A percentile compares a stretch with the other conserved stretches of the same genome.
Evolutionary conservation across 1,140 invertebrate species (phyloP).

Genomic region (Ceratosolen solmsi): DNA sequence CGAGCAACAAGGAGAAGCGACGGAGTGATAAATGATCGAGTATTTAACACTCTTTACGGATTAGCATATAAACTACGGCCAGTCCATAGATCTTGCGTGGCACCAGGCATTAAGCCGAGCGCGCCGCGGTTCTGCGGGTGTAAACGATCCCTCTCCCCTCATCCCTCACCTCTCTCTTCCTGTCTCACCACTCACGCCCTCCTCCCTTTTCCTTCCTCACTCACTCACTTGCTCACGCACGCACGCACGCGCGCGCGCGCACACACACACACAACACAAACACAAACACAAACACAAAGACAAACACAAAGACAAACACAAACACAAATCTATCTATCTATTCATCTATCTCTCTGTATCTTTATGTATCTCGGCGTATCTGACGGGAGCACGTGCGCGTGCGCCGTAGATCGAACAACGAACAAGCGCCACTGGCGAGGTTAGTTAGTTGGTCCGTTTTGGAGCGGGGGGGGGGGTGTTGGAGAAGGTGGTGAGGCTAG

Average conservation of each 20-base stretch:
- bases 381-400: background rate
- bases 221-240: background rate
- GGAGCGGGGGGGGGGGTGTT: background rate
- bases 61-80: conserved; percentile 75
- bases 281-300: no score
- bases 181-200: background rate
- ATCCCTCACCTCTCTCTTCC: conserved; percentile 31
- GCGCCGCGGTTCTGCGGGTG: conserved; percentile 62
- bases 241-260: background rate
- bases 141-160: conserved; percentile 60
- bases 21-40: conserved; percentile 74
- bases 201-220: background rate
- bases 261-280: no score
- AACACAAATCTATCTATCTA: no score
- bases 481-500: background rate
- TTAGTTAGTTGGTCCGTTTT: background rate
- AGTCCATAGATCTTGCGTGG: conserved; percentile 73
- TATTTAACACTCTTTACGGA: conserved; percentile 75
- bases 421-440: background rate
- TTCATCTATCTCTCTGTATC: background rate
- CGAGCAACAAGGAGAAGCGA: conserved; percentile 41
- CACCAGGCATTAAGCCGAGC: conserved; percentile 71
- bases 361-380: background rate
- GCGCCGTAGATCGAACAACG: conserved; percentile 27
- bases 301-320: no score